Base-by-base conservation (phyloP, 2,797 vertebrate genomes). In the Podarcis siculus region DNA sequence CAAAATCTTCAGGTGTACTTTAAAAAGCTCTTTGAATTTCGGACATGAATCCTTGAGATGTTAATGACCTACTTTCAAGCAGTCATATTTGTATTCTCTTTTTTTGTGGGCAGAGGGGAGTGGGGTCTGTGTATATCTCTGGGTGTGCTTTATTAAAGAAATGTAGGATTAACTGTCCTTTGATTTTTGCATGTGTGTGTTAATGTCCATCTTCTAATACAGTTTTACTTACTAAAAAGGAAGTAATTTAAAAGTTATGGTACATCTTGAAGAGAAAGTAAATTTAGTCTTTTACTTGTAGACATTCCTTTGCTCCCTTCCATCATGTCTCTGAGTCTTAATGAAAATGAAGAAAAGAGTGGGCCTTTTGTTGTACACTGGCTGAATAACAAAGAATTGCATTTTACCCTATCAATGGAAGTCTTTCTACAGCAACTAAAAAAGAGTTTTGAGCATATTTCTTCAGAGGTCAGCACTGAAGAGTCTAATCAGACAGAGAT, bases 261-360 rank as follows among this genome's bases (percentile, higher is more conserved):
- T 49, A 64, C 30, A 66, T 83, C 21, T 21, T 86, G 1, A 82
- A 88, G 85, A 90, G 27, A 89, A 88, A 77, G 12, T 67, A 87
- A 85, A 55, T n/a, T 10, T 64, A 23, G 2, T 66, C 61, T 90
- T 90, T 89, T 85, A 79, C 37, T 90, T 87, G 2, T 93, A 99
- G 99, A 99, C 96, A 99, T 99, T 96, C 99, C 99, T 95, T 96
- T 99, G 73, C 98, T 99, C 79, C 99, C 99, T 94, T 99, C 99
- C 86, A 99, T 99, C 95, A 98, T 98, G 2, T 99, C 99, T 85
- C 94, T 99, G 95, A 98, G 95, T 91, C 96, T 97, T 80, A 95
- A 97, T 93, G 97, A 97, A 92, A 98, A 98, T 85, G 98, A 99
- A 95, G 98, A 99, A 92, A 97, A 98, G 77, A 98, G 97, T 69